Evolutionary conservation across 2,113 vertebrate genomes (phyloP), one percentile per base, ranked within the genome.

Genomic region (Thymallus thymallus): DNA sequence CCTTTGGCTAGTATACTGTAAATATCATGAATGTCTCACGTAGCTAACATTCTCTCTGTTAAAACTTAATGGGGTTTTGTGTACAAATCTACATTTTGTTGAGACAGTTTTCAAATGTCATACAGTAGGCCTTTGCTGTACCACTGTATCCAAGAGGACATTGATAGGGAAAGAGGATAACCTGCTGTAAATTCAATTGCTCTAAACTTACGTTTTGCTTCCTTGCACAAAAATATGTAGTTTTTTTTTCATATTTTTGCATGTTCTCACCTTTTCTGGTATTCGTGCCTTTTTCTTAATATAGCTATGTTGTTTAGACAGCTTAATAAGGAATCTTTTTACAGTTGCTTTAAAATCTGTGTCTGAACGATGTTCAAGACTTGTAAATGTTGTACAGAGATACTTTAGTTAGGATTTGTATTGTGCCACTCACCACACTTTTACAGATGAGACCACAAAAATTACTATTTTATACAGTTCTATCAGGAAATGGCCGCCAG

Each of bases 371-470:
- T 84, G 90, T 85, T 87, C 86, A 82, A 55, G 61, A 90, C 79
- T 86, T 94, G 90, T 94, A 95, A 92, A 93, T 93, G 91, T 88
- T 93, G 91, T 92, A 95, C 91, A 93, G 79, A 78, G 86, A 85
- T 76, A 45, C 41, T 45, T 45, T 45, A 90, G 86, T 88, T 82
- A 81, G 70, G 76, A 89, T 92, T 88, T 91, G 92, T 94, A 94
- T 91, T 85, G 85, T 89, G 86, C 86, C 90, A 92, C 84, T 87
- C 82, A 80, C 75, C 79, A 72, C 76, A 88, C 88, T 85, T 92
- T 92, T 87, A 86, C 74, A 83, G 75, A 82, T 77, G 75, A 77
- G 61, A 24, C 22, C 79, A 84, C 72, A 73, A 76, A 64, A 85
- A 56, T 82, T 82, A 74, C n/a, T 51, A 73, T 92, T 89, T 91